Conservation (phyloP, 2,888 invertebrate genomes). For the Atherix ibis region DNA sequence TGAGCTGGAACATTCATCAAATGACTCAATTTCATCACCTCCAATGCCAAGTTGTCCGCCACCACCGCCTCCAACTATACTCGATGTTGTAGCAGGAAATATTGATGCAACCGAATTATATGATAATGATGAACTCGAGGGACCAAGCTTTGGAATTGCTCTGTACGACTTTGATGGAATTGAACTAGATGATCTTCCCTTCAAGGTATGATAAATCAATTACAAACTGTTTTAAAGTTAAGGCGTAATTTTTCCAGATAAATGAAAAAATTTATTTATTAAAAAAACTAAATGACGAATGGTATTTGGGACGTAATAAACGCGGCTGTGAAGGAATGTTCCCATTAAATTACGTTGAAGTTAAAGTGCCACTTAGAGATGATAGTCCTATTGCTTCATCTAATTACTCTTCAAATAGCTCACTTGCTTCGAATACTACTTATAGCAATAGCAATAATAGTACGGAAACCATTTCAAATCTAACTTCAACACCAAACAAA, state of each 20-base stretch:
- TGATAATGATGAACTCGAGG: conserved; percentile 17
- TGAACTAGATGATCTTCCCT: conserved; percentile 61
- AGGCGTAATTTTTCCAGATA: conserved; percentile 42
- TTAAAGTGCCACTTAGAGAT: conserved; percentile 49
- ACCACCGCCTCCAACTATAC: conserved; percentile 48
- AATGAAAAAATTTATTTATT: conserved; percentile 56
- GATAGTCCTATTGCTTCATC: conserved; percentile 10
- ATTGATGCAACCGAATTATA: conserved; percentile 22
- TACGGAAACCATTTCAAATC: not conserved
- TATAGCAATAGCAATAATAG: no score
- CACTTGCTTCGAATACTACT: not conserved
- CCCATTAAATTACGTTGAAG: conserved; percentile 62
- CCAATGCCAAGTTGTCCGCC: conserved; percentile 71
- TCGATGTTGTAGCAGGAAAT: conserved; percentile 27
- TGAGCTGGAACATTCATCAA: not conserved
- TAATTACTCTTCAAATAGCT: not conserved
- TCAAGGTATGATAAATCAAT: conserved; percentile 48
- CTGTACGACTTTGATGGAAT: conserved; percentile 60
- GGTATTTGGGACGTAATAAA: conserved; percentile 59
- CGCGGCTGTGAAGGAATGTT: conserved; percentile 61
- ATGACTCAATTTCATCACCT: conserved; percentile 39
- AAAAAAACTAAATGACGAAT: conserved; percentile 57
- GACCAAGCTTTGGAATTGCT: conserved; percentile 57
- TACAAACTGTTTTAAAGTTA: not conserved
- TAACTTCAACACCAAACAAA: conserved; percentile 17